Percentiles rank a stretch among this genome's conserved stretches.
Conservation (phyloP, 1,140 invertebrate species). For the Cotesia typhae region DNA sequence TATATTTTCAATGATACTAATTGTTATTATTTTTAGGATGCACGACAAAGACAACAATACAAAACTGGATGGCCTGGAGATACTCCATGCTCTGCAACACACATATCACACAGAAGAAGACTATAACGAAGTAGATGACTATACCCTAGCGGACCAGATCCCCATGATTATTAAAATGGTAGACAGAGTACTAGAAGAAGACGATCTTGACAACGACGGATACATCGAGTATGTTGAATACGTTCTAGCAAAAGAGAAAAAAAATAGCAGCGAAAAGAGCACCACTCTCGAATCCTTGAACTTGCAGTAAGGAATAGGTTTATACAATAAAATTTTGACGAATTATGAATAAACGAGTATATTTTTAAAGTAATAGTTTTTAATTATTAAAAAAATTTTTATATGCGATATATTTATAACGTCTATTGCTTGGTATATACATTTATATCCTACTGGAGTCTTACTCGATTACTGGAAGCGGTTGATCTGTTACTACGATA, state of each 20-base stretch:
- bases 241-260: conserved; percentile 66
- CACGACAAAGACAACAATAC: conserved; percentile 85
- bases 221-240: conserved; percentile 85
- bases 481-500: conserved; percentile 71
- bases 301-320: conserved; percentile 22
- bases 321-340: too few species aligned
- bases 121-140: conserved; percentile 45
- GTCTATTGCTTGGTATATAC: too few species aligned
- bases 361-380: too few species aligned
- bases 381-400: too few species aligned
- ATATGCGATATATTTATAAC: conserved; percentile 2
- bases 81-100: conserved; percentile 75
- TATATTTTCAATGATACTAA: too few species aligned
- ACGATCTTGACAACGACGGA: conserved; percentile 84
- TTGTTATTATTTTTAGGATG: conserved; percentile 70
- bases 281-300: conserved; percentile 30
- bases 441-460: not conserved
- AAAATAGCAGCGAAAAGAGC: conserved; percentile 30
- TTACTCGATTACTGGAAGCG: conserved; percentile 56
- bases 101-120: conserved; percentile 67
- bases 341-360: too few species aligned
- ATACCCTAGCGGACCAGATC: conserved; percentile 38
- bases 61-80: conserved; percentile 82
- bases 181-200: conserved; percentile 79
- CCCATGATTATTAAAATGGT: conserved; percentile 69